Base-by-base conservation (phyloP, 30 jellyfish, hydroid and myxozoan genomes). In the Clytia hemisphaerica region DNA sequence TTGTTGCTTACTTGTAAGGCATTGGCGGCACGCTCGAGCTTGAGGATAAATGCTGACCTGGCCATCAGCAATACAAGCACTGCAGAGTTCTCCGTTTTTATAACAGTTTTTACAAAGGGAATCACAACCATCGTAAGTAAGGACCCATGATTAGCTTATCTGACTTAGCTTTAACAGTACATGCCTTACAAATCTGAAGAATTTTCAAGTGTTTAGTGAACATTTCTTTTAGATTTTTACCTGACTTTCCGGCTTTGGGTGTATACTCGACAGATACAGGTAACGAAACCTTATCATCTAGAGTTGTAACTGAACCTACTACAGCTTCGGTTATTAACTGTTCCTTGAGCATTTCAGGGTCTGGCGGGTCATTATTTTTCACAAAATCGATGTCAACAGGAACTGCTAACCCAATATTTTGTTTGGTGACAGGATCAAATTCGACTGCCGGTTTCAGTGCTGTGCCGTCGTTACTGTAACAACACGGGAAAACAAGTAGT, bases 251-350 rank as follows among this genome's bases (percentile, higher is more conserved):
- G 49, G 80, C 70, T 67, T 67, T 67, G 30, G 36, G 36, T 3
- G 70, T 45, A 57, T 44, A 67, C 80, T 67, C 80, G 31, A 46
- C 80, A 44, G 80, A 67, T 45, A 45, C 70, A 27, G 80, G 80
- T 45, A 67, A 34, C 31, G 69, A 45, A 55, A 67, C 46, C 71
- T 67, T 67, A 67, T 67, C 31, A 57, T 67, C 80, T 44, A 67
- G 34, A 69, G 69, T 67, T 10, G 80, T 67, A 45, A 67, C 80
- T 25, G 70, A 45, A 45, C 69, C 30, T 45, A 45, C 80, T 27
- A 67, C 30, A 67, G 80, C 80, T 46, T 67, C 80, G 30, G 80
- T 67, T 28, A 67, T 69, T 67, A 67, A 54, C 31, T 46, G 28
- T 67, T 67, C 80, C 54, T 67, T 67, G 57, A 67, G 49, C 31